phyloP scores from a whole-genome alignment of 2,888 invertebrate species.

The Tipula vernalis region DNA sequence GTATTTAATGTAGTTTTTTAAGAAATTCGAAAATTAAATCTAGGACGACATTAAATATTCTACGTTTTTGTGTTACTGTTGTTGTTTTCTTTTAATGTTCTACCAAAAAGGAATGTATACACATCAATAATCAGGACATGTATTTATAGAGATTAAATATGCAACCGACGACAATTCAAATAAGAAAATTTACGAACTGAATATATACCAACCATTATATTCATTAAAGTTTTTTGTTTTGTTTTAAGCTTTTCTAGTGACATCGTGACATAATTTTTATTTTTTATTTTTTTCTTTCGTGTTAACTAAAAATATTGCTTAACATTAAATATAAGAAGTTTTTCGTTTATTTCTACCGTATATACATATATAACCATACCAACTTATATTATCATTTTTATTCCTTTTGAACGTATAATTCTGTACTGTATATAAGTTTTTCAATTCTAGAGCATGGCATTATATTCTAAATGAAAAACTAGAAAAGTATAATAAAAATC shows the following conservation, averaged over 20 bases:
- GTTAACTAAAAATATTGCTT: not conserved
- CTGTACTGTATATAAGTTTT: not conserved
- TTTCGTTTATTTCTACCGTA: not conserved
- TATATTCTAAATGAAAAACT: constrained; percentile 4
- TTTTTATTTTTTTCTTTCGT: not conserved
- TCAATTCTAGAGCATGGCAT: not conserved
- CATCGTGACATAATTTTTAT: not conserved
- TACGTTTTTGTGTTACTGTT: not conserved
- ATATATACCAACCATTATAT: not conserved
- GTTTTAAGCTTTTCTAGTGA: not conserved
- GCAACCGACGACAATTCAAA: not conserved
- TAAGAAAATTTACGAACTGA: not conserved
- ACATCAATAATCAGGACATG: not conserved
- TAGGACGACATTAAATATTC: not conserved
- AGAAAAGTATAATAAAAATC: not conserved
- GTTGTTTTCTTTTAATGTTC: not conserved
- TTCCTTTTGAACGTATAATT: no score
- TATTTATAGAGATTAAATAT: not conserved
- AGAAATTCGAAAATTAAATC: not conserved
- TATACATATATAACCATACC: not conserved
- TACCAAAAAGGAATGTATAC: not conserved
- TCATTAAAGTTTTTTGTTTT: not conserved
- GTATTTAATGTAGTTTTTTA: not conserved
- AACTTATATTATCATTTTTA: not conserved
- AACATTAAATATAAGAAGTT: not conserved